Conservation (phyloP, 2,113 vertebrate genomes). For the Acinonyx jubatus region DNA sequence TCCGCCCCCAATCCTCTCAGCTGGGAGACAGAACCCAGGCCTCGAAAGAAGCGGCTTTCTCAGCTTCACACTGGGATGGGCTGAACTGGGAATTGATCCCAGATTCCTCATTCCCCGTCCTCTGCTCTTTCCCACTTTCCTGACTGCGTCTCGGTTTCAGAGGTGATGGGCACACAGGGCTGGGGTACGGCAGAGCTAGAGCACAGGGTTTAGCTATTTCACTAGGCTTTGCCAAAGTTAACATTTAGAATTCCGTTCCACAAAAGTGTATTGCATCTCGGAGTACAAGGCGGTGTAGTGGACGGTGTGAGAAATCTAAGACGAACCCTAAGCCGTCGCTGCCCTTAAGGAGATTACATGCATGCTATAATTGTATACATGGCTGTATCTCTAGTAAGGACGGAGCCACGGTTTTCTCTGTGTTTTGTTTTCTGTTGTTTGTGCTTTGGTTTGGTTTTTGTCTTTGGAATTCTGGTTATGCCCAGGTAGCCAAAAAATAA, state of each 20-base stretch:
- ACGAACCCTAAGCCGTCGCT: slow-evolving; percentile 20
- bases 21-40: not conserved
- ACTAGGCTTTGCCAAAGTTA: not conserved
- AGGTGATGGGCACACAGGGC: not conserved
- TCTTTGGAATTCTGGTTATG: not conserved
- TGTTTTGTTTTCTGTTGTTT: not conserved
- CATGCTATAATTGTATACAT: slow-evolving; percentile 50
- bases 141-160: not conserved
- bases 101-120: not conserved
- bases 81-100: not conserved
- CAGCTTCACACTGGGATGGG: not conserved
- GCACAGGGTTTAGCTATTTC: not conserved
- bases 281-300: not conserved
- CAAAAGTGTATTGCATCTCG: not conserved
- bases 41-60: not conserved
- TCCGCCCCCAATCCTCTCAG: not conserved
- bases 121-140: not conserved
- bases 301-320: slow-evolving; percentile 49
- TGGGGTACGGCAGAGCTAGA: not conserved
- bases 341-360: slow-evolving; percentile 66
- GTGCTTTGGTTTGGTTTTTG: not conserved
- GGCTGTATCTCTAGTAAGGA: not conserved
- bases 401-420: not conserved
- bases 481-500: not conserved
- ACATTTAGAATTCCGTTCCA: not conserved